A percentile compares a stretch with the other conserved stretches of the same genome.
phyloP scores from a whole-genome alignment of 2,888 invertebrate genomes.

The Allolobophora icterica region DNA sequence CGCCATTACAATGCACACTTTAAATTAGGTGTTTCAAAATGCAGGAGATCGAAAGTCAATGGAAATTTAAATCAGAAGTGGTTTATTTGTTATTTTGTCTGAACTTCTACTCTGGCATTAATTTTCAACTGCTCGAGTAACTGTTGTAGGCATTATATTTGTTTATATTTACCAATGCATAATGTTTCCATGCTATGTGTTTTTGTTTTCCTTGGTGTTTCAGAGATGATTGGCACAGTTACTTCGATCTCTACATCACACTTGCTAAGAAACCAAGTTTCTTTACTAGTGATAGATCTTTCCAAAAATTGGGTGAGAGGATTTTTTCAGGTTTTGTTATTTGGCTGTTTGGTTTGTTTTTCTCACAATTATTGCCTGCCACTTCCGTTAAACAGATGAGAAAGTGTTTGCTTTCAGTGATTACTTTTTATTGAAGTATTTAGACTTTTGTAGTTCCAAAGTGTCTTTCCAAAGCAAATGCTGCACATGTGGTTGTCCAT shows the following conservation, averaged over 20 bases:
- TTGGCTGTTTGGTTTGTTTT: not conserved
- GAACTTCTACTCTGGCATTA: too few relatives aligned
- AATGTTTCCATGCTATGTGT: not conserved
- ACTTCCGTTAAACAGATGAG: not conserved
- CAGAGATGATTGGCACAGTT: constrained; percentile 70
- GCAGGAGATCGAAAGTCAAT: too few relatives aligned
- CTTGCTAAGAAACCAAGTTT: constrained; percentile 79
- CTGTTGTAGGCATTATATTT: not conserved
- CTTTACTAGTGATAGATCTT: constrained; percentile 71
- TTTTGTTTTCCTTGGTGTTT: constrained; percentile 24
- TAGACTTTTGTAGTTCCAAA: too few relatives aligned
- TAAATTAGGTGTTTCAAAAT: too few relatives aligned
- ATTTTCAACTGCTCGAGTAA: not conserved
- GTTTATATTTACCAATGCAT: not conserved
- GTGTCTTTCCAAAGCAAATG: not conserved
- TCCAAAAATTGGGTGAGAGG: constrained; percentile 54
- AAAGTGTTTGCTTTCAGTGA: not conserved
- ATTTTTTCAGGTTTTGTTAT: not conserved
- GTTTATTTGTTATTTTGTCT: not conserved
- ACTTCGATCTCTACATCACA: constrained; percentile 74
- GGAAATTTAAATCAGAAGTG: too few relatives aligned
- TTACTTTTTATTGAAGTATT: too few relatives aligned
- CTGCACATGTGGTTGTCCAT: not conserved
- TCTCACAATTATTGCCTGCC: not conserved
- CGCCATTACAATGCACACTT: too few relatives aligned